These are phyloP conservation scores for Chloroceryle aenea DNA, from an alignment of 2,113 vertebrate genomes.

Conservation along the genomic window DNA sequence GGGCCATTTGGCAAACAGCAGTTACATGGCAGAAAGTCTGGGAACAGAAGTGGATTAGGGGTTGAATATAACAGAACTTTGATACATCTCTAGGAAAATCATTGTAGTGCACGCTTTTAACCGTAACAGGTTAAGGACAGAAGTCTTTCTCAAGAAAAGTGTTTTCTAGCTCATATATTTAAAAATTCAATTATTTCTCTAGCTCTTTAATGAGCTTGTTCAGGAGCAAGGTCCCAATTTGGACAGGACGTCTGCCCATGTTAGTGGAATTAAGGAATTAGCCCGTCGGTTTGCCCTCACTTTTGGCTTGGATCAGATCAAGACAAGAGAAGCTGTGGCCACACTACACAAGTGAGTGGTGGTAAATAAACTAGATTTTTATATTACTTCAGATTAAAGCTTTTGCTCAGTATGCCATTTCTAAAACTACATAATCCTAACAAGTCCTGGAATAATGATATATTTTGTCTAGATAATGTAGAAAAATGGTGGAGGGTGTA, in stretches of 20 bases:
- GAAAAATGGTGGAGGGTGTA: background rate
- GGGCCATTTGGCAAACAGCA: background rate
- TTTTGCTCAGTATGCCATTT: background rate
- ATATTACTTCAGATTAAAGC: background rate
- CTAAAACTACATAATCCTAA: background rate
- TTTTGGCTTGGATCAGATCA: constrained; percentile 98
- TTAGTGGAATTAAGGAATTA: constrained; percentile 97
- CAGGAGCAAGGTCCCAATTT: constrained; percentile 97
- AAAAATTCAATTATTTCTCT: background rate
- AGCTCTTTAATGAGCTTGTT: constrained; percentile 98
- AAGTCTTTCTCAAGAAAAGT: background rate
- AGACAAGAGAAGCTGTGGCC: constrained; percentile 97
- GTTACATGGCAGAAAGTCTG: background rate
- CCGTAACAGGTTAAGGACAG: background rate
- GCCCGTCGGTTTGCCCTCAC: constrained; percentile 97
- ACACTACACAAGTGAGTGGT: constrained; percentile 95
- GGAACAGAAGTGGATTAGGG: background rate
- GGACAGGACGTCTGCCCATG: constrained; percentile 96
- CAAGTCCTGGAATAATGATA: background rate
- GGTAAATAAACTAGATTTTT: constrained; percentile 53
- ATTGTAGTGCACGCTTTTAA: accelerated
- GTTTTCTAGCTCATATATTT: background rate
- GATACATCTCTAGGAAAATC: background rate
- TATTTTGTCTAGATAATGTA: background rate
- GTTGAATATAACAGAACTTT: background rate